These are phyloP conservation scores for Gonatopus flavifemur DNA, from an alignment of 1,140 invertebrate species.

Conservation along the genomic window DNA sequence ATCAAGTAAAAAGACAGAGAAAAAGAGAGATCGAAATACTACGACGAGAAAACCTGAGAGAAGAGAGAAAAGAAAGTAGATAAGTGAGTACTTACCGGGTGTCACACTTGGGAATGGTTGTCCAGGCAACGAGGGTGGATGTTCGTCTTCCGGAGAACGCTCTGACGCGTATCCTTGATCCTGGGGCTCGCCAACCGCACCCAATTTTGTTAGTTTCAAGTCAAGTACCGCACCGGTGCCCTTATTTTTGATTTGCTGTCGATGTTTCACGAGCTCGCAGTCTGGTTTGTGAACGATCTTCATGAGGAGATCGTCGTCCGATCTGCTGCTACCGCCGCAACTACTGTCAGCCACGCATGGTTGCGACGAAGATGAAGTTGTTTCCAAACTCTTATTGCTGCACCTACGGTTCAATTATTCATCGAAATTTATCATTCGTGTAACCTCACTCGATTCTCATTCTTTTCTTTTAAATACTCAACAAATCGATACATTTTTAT, in stretches of 20 bases:
- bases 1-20: neutral
- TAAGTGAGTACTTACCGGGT: slow-evolving; percentile 35
- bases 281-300: slow-evolving; percentile 47
- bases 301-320: slow-evolving; percentile 34
- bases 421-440: no score
- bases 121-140: slow-evolving; percentile 65
- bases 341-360: slow-evolving; percentile 42
- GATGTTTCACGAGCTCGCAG: slow-evolving; percentile 45
- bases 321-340: slow-evolving; percentile 9
- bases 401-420: no score
- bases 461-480: no score
- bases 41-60: no score
- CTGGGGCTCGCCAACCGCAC: slow-evolving; percentile 63
- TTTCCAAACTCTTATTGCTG: slow-evolving; percentile 9
- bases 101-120: slow-evolving; percentile 42
- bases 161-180: slow-evolving; percentile 78
- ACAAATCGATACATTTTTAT: no score
- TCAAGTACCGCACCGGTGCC: slow-evolving; percentile 30
- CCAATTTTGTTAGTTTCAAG: slow-evolving; percentile 42
- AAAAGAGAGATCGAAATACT: no score
- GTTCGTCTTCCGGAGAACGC: slow-evolving; percentile 75
- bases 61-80: neutral
- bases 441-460: no score
- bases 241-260: slow-evolving; percentile 20
- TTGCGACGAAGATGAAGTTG: slow-evolving; percentile 22